A percentile compares a stretch with the other conserved stretches of the same genome.
Evolutionary conservation across 2,797 vertebrate species (phyloP).

Genomic region (Danio kyathit): DNA sequence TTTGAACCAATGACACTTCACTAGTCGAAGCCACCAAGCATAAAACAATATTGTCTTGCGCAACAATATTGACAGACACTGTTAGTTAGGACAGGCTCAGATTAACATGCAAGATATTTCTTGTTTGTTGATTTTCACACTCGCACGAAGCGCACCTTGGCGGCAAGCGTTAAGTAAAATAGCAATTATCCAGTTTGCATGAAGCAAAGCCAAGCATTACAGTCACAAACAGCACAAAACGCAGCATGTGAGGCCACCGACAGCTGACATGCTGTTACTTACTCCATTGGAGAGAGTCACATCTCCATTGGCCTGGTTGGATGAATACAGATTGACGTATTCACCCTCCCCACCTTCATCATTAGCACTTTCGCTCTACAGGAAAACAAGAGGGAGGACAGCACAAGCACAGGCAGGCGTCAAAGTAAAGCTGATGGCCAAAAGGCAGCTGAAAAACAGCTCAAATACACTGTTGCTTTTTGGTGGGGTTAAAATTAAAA

Average conservation of each 20-base stretch:
- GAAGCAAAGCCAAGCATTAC: conserved; percentile 42
- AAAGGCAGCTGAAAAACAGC: not conserved
- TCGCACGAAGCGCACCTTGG: not conserved
- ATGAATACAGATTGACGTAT: conserved; percentile 86
- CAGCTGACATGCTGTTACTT: conserved; percentile 75
- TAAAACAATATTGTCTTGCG: not conserved
- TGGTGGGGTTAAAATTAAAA: not conserved
- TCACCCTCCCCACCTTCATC: conserved; percentile 84
- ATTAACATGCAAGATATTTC: not conserved
- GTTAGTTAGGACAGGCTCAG: not conserved
- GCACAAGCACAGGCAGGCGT: conserved; percentile 52
- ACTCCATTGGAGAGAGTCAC: conserved; percentile 80
- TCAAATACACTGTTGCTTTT: not conserved
- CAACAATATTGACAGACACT: not conserved
- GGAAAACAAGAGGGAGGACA: conserved; percentile 78
- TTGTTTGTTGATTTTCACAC: not conserved
- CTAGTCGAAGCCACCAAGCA: not conserved
- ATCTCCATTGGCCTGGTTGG: conserved; percentile 83
- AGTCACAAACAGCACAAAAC: conserved; percentile 10
- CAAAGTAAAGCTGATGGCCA: conserved; percentile 31
- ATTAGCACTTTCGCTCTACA: conserved; percentile 82
- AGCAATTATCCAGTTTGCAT: not conserved
- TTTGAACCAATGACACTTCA: not conserved
- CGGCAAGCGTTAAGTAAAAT: not conserved
- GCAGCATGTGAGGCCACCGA: conserved; percentile 4